These are phyloP conservation scores for Peromyscus eremicus DNA, from an alignment of 2,797 vertebrate species.

Conservation along the genomic window DNA sequence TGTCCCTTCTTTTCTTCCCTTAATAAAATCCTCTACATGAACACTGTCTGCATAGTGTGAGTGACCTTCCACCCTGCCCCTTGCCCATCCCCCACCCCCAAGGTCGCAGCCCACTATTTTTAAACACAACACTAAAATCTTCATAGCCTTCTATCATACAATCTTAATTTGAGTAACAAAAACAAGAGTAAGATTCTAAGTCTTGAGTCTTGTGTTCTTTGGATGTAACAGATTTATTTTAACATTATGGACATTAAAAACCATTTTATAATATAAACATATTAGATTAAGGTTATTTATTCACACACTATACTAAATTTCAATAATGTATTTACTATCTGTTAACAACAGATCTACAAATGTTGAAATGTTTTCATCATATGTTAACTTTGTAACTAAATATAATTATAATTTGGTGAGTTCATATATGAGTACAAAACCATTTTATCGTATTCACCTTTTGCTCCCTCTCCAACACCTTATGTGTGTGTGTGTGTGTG, in stretches of 20 bases:
- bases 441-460: neutral
- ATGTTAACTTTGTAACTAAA: neutral
- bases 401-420: neutral
- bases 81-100: no score
- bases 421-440: neutral
- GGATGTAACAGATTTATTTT: neutral
- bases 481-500: neutral
- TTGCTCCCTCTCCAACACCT: neutral
- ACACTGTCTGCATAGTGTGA: no score
- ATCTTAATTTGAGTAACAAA: neutral
- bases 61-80: no score
- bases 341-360: neutral
- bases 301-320: neutral
- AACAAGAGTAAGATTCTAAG: neutral
- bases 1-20: no score
- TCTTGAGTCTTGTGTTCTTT: neutral
- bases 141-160: neutral
- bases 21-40: no score
- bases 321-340: neutral
- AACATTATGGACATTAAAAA: neutral
- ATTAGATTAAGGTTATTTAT: neutral
- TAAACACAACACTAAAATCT: neutral
- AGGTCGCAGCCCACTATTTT: no score
- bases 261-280: conserved; percentile 6
- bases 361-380: neutral